Percentiles rank a stretch among this genome's conserved stretches.
Conservation (phyloP, 2,888 invertebrate species). For the Caenorhabditis wallacei region DNA sequence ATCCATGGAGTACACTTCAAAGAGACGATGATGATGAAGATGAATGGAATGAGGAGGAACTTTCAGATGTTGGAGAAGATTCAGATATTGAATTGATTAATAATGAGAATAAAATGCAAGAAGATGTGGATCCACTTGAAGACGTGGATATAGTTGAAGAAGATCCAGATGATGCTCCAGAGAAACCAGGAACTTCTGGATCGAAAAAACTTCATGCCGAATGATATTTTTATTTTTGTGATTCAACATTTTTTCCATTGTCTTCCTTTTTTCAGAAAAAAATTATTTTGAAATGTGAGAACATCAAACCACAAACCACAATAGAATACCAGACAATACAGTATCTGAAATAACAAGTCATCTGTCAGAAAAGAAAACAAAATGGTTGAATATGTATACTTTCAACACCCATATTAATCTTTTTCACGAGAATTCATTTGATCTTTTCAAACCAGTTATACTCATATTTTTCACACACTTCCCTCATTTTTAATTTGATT, state of each 20-base stretch:
- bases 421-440: background rate
- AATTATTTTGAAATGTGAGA: too few species aligned
- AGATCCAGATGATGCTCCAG: slow-evolving; percentile 7
- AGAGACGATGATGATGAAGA: slow-evolving; percentile 54
- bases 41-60: slow-evolving; percentile 27
- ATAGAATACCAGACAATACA: too few species aligned
- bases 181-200: slow-evolving; percentile 21
- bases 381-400: slow-evolving; percentile 7
- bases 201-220: slow-evolving; percentile 15
- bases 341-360: too few species aligned
- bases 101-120: background rate
- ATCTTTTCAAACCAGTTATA: slow-evolving; percentile 6
- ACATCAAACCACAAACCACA: background rate
- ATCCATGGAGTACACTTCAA: slow-evolving; percentile 63
- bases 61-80: slow-evolving; percentile 56
- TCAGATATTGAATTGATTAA: slow-evolving; percentile 19
- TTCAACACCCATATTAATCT: slow-evolving; percentile 16
- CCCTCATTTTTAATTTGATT: background rate
- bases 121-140: slow-evolving; percentile 37
- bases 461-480: slow-evolving; percentile 6
- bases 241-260: background rate
- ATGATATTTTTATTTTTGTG: background rate
- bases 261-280: background rate
- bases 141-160: slow-evolving; percentile 38
- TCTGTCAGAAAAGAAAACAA: background rate